A percentile compares a stretch with the other conserved stretches of the same genome.
These are phyloP conservation scores for Trialeurodes vaporariorum DNA, from an alignment of 1,140 invertebrate species.

Conservation along the genomic window DNA sequence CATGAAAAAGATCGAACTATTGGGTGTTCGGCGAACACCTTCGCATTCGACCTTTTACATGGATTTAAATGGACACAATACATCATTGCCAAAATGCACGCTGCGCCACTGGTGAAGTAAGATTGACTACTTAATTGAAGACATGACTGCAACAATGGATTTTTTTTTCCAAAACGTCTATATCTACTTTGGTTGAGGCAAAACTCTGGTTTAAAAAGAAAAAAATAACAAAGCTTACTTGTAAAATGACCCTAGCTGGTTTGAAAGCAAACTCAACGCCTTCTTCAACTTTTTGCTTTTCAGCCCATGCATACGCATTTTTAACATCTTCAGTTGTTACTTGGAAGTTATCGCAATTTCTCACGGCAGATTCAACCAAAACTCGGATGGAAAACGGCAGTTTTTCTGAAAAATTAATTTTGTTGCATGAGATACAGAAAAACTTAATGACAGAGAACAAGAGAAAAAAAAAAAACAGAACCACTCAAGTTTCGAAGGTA, in stretches of 20 bases:
- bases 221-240: too few species aligned
- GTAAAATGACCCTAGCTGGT: constrained; percentile 88
- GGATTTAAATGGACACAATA: too few species aligned
- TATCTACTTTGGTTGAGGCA: too few species aligned
- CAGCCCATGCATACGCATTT: constrained; percentile 85
- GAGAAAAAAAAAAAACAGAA: constrained; percentile 14
- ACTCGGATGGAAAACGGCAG: constrained; percentile 92
- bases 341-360: constrained; percentile 95
- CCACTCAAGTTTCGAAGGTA: not conserved
- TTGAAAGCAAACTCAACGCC: constrained; percentile 92
- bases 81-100: too few species aligned
- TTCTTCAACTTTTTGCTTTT: constrained; percentile 49
- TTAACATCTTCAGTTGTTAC: constrained; percentile 73
- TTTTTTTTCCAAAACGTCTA: too few species aligned
- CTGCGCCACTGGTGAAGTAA: too few species aligned
- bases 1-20: too few species aligned
- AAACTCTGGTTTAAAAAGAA: too few species aligned
- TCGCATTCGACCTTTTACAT: too few species aligned
- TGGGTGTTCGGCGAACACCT: too few species aligned
- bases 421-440: constrained; percentile 14
- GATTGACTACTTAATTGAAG: too few species aligned
- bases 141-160: too few species aligned
- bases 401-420: constrained; percentile 52
- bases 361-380: constrained; percentile 84
- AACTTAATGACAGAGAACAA: constrained; percentile 7